Evolutionary conservation across 2,888 invertebrate species (phyloP).

Genomic region (Trichogramma evanescens): DNA sequence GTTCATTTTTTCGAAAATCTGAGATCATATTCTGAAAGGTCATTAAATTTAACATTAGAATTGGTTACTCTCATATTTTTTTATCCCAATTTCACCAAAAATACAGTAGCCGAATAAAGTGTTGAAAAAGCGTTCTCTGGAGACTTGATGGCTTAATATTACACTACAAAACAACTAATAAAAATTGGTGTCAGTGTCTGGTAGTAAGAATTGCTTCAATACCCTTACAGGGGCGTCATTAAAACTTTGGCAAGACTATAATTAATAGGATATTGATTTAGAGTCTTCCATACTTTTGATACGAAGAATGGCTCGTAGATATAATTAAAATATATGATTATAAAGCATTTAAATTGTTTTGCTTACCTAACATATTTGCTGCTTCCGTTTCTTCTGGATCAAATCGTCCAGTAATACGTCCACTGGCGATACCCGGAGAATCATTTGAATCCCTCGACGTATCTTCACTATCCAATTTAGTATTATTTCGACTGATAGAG

Average conservation of each 20-base stretch:
- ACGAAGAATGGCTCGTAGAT: neutral
- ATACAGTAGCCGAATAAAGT: too few relatives aligned
- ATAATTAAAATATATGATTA: constrained; percentile 14
- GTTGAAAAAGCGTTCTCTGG: too few relatives aligned
- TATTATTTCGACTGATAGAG: constrained; percentile 38
- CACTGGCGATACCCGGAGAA: constrained; percentile 70
- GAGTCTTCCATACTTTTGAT: neutral
- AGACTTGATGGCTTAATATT: too few relatives aligned
- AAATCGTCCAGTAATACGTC: constrained; percentile 72
- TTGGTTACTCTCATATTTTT: too few relatives aligned
- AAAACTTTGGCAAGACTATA: neutral
- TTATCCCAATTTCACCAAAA: too few relatives aligned
- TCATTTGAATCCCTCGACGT: constrained; percentile 86
- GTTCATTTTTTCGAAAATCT: too few relatives aligned
- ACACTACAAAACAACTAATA: too few relatives aligned
- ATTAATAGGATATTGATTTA: too few relatives aligned
- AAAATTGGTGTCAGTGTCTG: too few relatives aligned
- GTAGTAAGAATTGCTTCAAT: too few relatives aligned
- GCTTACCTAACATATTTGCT: constrained; percentile 85
- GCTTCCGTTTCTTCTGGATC: constrained; percentile 95
- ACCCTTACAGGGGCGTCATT: neutral
- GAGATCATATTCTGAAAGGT: too few relatives aligned
- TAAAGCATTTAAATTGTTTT: neutral
- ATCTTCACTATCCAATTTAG: constrained; percentile 72
- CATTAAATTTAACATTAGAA: too few relatives aligned